phyloP scores from a whole-genome alignment of 2,797 vertebrate species.

The Xerus rutilus region DNA sequence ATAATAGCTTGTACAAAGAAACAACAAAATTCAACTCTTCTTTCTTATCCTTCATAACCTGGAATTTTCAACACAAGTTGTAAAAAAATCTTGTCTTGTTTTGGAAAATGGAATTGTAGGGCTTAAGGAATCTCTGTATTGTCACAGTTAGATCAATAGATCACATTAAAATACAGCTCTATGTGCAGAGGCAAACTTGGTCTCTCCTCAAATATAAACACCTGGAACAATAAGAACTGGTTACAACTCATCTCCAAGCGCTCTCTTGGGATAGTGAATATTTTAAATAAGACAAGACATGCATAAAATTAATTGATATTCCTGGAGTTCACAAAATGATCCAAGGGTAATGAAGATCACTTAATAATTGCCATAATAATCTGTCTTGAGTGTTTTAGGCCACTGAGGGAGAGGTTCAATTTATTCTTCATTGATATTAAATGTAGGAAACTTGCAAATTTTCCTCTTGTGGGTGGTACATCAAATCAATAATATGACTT shows the following conservation, averaged over 20 bases:
- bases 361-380: conserved; percentile 68
- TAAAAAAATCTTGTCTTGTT: conserved; percentile 7
- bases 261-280: neutral
- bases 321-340: conserved; percentile 62
- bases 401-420: conserved; percentile 77
- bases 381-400: conserved; percentile 68
- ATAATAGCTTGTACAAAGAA: neutral
- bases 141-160: neutral
- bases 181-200: neutral
- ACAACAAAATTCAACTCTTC: neutral
- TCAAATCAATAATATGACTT: conserved; percentile 74
- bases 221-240: conserved; percentile 39
- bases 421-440: conserved; percentile 75
- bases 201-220: neutral
- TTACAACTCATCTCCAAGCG: conserved; percentile 19
- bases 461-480: conserved; percentile 77
- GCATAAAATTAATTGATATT: conserved; percentile 78
- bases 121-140: neutral
- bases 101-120: conserved; percentile 2
- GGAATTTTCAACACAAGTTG: neutral
- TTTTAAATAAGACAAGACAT: conserved; percentile 72
- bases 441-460: conserved; percentile 73
- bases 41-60: neutral
- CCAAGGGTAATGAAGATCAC: conserved; percentile 64
- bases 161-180: neutral